phyloP scores from a whole-genome alignment of 2,113 vertebrate species.

The Noctilio leporinus region DNA sequence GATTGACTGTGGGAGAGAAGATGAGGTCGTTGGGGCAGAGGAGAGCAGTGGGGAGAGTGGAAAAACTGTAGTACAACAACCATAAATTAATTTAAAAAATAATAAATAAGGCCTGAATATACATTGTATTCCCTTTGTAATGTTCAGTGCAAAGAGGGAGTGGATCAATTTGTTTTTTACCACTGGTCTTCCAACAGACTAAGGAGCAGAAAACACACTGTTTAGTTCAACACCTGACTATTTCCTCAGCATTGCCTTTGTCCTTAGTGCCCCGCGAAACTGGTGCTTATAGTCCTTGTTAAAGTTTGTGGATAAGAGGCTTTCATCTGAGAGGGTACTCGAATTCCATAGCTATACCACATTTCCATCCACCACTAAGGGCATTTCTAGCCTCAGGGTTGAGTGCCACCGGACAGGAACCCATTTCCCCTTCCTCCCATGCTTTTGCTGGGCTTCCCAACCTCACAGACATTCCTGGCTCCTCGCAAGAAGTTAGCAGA shows the following conservation, averaged over 20 bases:
- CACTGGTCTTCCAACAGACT: too few species aligned
- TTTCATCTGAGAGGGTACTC: conserved; percentile 37
- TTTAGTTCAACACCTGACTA: not conserved
- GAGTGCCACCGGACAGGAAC: conserved; percentile 2
- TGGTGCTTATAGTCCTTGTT: not conserved
- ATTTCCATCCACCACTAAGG: conserved; percentile 31
- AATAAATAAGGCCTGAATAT: too few species aligned
- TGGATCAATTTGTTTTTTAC: too few species aligned
- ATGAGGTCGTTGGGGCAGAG: too few species aligned
- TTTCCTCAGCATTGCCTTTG: not conserved
- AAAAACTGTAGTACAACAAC: too few species aligned
- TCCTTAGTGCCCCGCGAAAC: not conserved
- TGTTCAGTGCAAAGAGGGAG: too few species aligned
- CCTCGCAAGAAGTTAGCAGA: not conserved
- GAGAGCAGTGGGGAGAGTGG: too few species aligned
- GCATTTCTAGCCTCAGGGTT: not conserved
- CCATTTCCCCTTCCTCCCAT: not conserved
- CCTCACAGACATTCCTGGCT: not conserved
- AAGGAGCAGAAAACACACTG: not conserved
- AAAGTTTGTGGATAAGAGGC: conserved; percentile 18
- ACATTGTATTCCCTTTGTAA: too few species aligned
- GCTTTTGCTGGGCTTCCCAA: conserved; percentile 12
- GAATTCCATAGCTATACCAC: not conserved
- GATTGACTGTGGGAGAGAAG: too few species aligned
- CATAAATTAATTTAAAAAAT: too few species aligned